Base-by-base conservation (phyloP, 2,888 invertebrate genomes). In the Trypoxylon attenuatum region DNA sequence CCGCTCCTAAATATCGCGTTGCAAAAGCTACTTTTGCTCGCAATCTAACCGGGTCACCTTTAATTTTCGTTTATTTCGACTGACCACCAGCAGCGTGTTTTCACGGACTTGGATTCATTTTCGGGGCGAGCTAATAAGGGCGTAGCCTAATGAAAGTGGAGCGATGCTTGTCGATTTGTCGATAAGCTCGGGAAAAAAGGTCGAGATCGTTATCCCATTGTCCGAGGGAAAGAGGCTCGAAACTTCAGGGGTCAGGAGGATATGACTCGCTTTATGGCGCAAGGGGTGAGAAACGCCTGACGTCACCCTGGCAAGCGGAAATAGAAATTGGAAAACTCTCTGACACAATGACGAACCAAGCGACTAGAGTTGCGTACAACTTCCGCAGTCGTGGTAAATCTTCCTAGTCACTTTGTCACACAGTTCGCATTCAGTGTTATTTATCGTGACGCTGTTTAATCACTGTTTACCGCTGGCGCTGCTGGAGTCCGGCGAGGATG, bases 301-400 rank as follows among this genome's bases (percentile, higher is more conserved):
- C 51, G 51, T 59, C 59, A 54, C 27, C 21, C 23, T 16, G 46
- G 43, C 41, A 55, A 55, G 49, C 66, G 76, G 70, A 75, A 75
- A 76, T 71, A 67, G 73, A 76, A 75, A 79, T 77, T 79, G 77
- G 71, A 63, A 67, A 69, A 59, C 57, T 45, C 29, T 50, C 25
- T 19, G 56, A 1, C 6, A 13, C 29, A 52, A 46, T 56, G 57
- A 50, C 50, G 39, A 27, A 23, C 29, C n/a, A 6, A n/a, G n/a
- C n/a, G n/a, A n/a, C n/a, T n/a, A n/a, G 22, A 46, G 25, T 39
- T 29, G 54, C 55, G 55, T 67, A 62, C 64, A 64, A 76, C 55
- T n/a, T n/a, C n/a, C n/a, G n/a, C n/a, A n/a, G n/a, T n/a, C n/a
- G n/a, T n/a, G n/a, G n/a, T n/a, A n/a, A n/a, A n/a, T n/a, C n/a